Evolutionary conservation across 1,140 invertebrate species (phyloP), one percentile per base, ranked within the genome.

Genomic region (Drosophila simulans): DNA sequence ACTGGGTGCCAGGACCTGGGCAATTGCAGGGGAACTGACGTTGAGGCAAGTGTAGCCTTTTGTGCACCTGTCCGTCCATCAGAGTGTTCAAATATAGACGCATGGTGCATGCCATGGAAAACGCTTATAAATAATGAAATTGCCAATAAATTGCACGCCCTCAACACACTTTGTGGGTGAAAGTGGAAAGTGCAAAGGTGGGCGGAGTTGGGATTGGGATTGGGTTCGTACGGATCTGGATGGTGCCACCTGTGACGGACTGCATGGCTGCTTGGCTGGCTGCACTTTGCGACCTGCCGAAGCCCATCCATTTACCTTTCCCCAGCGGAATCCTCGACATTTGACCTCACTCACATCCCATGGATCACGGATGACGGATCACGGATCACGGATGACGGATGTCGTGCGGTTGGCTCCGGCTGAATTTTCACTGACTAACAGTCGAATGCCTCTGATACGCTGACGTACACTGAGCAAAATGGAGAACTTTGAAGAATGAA

Each of bases 41-140:
- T 15, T 3, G 48, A 31, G 27, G n/a, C 45, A 71, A 43, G 40
- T 57, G 31, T 34, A 42, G 60, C 66, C 39, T 40, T 64, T 55
- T 27, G 5, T 12, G 39, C 63, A 74, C 48, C 52, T 63, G 45
- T 37, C 27, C 27, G 27, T 31, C 42, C 39, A 46, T n/a, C 52
- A 54, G 22, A 52, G 31, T 25, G 52, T 75, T 55, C 54, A 51
- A 76, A 51, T 63, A 40, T 43, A 48, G 46, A 39, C 42, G 56
- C 46, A 69, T 17, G 17, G 17, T 37, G 51, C 34, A 58, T 54
- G 63, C 52, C 62, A 55, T 84, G 75, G 73, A 77, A 84, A 73
- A 48, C 64, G 73, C 65, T 77, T 85, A 80, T 85, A 80, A 77
- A 77, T 85, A 85, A 85, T 70, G 81, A 70, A 86, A 83, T 80